A percentile compares a stretch with the other conserved stretches of the same genome.
Conservation (phyloP, 2,113 vertebrate genomes). For the Psophia crepitans region DNA sequence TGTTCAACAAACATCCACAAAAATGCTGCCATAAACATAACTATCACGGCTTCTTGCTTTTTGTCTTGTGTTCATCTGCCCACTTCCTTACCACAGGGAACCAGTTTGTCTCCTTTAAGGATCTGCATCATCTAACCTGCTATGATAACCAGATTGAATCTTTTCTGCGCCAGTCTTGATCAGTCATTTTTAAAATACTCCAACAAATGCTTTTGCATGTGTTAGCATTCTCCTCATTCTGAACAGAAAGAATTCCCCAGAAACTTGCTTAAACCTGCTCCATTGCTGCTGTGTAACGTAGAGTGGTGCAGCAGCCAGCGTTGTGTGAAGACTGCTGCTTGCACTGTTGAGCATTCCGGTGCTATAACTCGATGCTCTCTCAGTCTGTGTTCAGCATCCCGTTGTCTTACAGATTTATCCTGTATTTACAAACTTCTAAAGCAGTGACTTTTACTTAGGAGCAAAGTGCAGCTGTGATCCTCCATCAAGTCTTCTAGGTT, state of each 20-base stretch:
- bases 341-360: background rate
- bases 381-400: background rate
- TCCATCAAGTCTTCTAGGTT: background rate
- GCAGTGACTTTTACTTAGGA: background rate
- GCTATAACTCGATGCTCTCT: background rate
- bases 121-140: background rate
- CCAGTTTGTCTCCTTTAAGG: background rate
- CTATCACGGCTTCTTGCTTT: background rate
- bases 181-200: background rate
- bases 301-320: background rate
- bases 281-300: rapidly evolving
- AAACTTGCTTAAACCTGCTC: background rate
- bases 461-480: background rate
- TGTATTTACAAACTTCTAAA: background rate
- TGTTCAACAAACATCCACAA: background rate
- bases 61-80: background rate
- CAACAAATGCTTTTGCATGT: background rate
- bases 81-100: background rate
- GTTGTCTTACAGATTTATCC: background rate
- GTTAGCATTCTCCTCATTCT: background rate
- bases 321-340: background rate
- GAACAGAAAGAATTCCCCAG: background rate
- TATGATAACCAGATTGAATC: background rate
- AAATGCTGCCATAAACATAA: background rate
- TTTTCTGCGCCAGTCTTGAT: background rate